These are phyloP conservation scores for Mycalesis mineus DNA, from an alignment of 2,888 invertebrate genomes.

Conservation along the genomic window DNA sequence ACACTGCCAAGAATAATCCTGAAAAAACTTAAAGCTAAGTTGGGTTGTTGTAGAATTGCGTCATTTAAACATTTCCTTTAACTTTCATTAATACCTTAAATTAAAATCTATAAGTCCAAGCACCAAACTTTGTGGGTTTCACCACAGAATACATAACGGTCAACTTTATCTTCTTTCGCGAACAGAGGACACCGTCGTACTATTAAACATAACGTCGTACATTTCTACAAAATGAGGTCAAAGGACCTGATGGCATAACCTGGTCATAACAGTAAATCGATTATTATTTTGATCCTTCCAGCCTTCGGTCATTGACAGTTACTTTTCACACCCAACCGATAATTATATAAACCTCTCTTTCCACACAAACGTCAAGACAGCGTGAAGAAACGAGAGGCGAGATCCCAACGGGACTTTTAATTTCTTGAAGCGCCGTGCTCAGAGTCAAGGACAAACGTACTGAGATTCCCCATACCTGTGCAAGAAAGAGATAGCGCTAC, in stretches of 20 bases:
- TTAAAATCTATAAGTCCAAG: no score
- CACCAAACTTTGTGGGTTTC: no score
- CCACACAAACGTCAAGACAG: slow-evolving; percentile 23
- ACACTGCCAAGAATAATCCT: no score
- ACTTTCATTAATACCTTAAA: no score
- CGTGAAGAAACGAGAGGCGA: slow-evolving; percentile 41
- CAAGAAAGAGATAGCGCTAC: neutral
- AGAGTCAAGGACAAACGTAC: slow-evolving; percentile 71
- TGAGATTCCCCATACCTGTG: slow-evolving; percentile 27
- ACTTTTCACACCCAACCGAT: slow-evolving; percentile 54
- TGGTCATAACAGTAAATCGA: slow-evolving; percentile 48
- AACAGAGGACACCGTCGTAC: no score
- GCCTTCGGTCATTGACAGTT: slow-evolving; percentile 71
- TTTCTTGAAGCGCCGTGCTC: slow-evolving; percentile 49
- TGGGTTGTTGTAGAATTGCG: no score
- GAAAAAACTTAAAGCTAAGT: no score
- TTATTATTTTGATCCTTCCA: slow-evolving; percentile 57
- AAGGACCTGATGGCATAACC: slow-evolving; percentile 41
- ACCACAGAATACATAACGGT: no score
- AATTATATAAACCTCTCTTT: slow-evolving; percentile 47
- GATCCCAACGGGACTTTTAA: slow-evolving; percentile 63
- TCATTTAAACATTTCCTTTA: no score
- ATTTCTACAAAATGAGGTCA: slow-evolving; percentile 37
- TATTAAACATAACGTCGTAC: no score
- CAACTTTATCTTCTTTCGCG: no score